Percentiles rank a stretch among this genome's conserved stretches.
These are phyloP conservation scores for Ridgeia piscesae DNA, from an alignment of 1,140 invertebrate genomes.

Conservation along the genomic window DNA sequence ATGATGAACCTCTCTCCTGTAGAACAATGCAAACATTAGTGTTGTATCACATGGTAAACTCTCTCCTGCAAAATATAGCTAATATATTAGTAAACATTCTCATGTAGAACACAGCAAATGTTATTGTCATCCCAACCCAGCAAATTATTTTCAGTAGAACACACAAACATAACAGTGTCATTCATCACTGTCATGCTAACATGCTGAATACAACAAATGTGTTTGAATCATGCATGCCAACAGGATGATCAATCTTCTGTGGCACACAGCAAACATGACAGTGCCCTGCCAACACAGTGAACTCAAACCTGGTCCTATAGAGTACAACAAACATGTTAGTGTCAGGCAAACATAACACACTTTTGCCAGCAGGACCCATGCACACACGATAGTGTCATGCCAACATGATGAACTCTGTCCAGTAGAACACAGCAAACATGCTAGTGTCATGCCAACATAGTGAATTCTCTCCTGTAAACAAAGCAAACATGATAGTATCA, in stretches of 20 bases:
- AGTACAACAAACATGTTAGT: neutral
- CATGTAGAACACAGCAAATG: too few species aligned
- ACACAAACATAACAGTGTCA: too few species aligned
- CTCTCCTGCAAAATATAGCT: too few species aligned
- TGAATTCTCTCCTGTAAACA: neutral
- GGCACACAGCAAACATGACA: neutral
- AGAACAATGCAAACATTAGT: neutral
- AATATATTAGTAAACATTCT: too few species aligned
- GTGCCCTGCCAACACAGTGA: neutral
- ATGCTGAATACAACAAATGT: neutral
- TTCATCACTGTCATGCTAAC: too few species aligned
- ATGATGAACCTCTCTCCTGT: neutral
- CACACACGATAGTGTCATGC: neutral
- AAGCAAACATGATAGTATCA: neutral
- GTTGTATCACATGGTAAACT: too few species aligned
- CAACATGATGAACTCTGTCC: neutral
- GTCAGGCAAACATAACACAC: neutral
- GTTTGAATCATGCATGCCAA: neutral
- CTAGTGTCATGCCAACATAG: neutral
- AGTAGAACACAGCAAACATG: neutral
- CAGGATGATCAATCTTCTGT: neutral
- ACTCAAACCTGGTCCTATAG: neutral
- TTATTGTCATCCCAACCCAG: too few species aligned
- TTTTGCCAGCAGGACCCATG: neutral
- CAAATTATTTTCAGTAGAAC: too few species aligned